Evolutionary conservation across 2,797 vertebrate genomes (phyloP), one percentile per base, ranked within the genome.

Genomic region (Malurus splendens): DNA sequence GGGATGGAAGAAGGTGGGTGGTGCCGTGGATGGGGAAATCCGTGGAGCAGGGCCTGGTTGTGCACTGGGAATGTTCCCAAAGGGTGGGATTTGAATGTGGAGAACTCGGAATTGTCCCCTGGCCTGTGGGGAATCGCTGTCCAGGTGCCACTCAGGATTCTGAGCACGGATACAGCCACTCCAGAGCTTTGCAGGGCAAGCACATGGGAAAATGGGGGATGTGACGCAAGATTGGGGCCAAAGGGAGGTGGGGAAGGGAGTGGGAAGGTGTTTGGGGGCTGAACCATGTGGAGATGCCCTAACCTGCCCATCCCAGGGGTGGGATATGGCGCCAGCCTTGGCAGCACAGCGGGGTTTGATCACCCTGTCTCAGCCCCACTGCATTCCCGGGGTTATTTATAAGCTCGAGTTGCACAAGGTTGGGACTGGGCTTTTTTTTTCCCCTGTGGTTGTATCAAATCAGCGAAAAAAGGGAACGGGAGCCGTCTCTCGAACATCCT

Each of bases 191-290:
- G 36, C 20, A 9, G 20, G 39, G 28, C 51, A 30, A 64, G 36
- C 48, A 7, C 28, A 0, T 12, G 62, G 47, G 0, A 18, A 75
- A 75, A 54, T 1, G 30, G 11, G 23, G 13, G 13, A 18, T 77
- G 59, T 5, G 0, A 3, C 11, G 13, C 8, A 4, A 30, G n/a
- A 12, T 0, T n/a, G 52, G 44, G 23, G 39, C 14, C 6, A 32
- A 19, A 41, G 1, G 2, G 14, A 38, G 59, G 16, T 14, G 42
- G 23, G 56, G 52, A 81, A 60, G 16, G 59, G 5, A 8, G 50
- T 19, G 48, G 1, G 14, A 44, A 11, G 9, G 13, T 25, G 17
- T 39, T 6, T 9, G 25, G 45, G 23, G 4, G 9, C 10, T 25
- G 32, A n/a, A 6, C 18, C 59, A 1, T 0, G 9, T 1, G 7